phyloP scores from a whole-genome alignment of 2,888 invertebrate species.

The Mayetiola destructor region DNA sequence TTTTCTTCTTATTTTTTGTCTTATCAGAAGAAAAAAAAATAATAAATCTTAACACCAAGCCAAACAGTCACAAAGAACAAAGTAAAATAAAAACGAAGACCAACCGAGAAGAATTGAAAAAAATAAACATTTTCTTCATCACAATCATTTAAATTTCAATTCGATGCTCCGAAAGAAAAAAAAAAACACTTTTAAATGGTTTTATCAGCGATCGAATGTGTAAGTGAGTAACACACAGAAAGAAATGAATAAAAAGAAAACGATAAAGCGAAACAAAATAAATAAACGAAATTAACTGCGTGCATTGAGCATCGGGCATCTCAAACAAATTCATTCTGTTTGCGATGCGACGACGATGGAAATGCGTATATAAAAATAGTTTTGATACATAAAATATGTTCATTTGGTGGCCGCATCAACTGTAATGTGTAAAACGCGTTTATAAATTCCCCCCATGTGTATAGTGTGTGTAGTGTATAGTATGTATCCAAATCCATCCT shows the following conservation, averaged over 20 bases:
- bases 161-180: too few relatives aligned
- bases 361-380: slow-evolving; percentile 12
- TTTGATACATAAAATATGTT: not conserved
- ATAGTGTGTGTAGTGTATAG: too few relatives aligned
- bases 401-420: too few relatives aligned
- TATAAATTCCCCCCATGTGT: too few relatives aligned
- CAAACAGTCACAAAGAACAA: not conserved
- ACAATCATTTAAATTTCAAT: slow-evolving; percentile 8
- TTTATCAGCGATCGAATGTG: too few relatives aligned
- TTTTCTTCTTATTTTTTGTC: too few relatives aligned
- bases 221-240: too few relatives aligned
- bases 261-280: not conserved
- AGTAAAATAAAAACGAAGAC: not conserved
- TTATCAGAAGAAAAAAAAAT: not conserved
- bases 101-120: not conserved
- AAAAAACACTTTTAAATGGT: slow-evolving; percentile 3
- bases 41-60: not conserved
- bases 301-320: too few relatives aligned
- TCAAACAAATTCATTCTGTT: slow-evolving; percentile 2
- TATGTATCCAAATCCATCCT: too few relatives aligned
- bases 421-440: too few relatives aligned
- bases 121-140: slow-evolving; percentile 2
- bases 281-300: not conserved
- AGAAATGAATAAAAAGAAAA: not conserved
- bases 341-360: too few relatives aligned